Conservation (phyloP, 2,797 vertebrate genomes). For the Distichodus sexfasciatus region DNA sequence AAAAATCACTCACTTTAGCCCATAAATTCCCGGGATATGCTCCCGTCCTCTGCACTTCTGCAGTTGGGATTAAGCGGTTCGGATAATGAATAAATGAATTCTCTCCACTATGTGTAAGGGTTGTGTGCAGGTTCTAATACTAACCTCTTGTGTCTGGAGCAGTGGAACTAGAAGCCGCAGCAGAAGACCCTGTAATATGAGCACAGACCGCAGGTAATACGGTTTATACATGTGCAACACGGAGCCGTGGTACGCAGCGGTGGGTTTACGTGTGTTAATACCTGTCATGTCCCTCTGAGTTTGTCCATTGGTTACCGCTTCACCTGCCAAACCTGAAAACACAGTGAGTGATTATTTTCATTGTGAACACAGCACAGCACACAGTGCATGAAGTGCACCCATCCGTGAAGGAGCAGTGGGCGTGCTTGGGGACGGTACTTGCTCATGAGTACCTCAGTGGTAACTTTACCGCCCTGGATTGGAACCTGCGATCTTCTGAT, state of each 20-base stretch:
- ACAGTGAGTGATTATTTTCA: background rate
- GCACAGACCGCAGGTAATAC: background rate
- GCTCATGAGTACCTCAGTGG: no score
- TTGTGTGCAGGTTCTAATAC: slow-evolving; percentile 5
- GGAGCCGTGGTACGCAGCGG: background rate
- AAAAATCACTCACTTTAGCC: no score
- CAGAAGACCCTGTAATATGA: slow-evolving; percentile 17
- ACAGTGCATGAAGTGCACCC: background rate
- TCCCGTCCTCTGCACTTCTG: no score
- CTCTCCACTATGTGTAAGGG: background rate
- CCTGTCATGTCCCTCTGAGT: slow-evolving; percentile 55
- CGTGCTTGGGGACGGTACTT: no score
- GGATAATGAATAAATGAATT: no score
- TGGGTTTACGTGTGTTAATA: no score
- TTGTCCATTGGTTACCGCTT: slow-evolving; percentile 53
- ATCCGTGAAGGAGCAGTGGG: no score
- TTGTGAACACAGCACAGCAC: background rate
- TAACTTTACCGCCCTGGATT: no score
- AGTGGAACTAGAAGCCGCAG: slow-evolving; percentile 29
- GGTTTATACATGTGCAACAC: background rate
- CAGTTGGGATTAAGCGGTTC: no score
- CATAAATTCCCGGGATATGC: no score
- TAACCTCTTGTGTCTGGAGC: slow-evolving; percentile 42
- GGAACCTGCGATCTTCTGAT: no score
- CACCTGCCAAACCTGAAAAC: slow-evolving; percentile 55